A percentile compares a stretch with the other conserved stretches of the same genome.
Conservation (phyloP, 2,797 vertebrate genomes). For the Tamandua tetradactyla region DNA sequence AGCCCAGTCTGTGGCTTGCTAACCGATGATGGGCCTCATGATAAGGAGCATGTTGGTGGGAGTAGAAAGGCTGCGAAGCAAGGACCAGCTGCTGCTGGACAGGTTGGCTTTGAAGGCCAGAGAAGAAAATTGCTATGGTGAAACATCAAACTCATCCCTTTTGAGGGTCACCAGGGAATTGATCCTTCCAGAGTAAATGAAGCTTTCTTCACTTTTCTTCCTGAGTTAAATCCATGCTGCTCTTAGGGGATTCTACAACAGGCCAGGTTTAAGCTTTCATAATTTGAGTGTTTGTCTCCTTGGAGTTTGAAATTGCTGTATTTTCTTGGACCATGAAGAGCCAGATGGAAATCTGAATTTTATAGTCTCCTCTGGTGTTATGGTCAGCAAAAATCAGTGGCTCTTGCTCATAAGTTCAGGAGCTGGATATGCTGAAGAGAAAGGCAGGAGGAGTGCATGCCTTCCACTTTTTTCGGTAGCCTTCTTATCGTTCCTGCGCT, state of each 20-base stretch:
- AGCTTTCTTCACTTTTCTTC: constrained; percentile 38
- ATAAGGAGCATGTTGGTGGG: not conserved
- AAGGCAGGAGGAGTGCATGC: not conserved
- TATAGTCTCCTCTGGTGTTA: constrained; percentile 61
- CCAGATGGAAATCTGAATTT: constrained; percentile 73
- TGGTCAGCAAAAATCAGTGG: constrained; percentile 67
- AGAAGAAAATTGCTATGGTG: not conserved
- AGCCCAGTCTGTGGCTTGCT: not conserved
- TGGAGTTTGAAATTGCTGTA: constrained; percentile 64
- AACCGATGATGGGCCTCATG: not conserved
- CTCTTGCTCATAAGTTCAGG: constrained; percentile 49
- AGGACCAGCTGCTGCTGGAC: constrained; percentile 56
- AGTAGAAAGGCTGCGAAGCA: constrained; percentile 48
- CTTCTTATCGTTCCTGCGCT: not conserved
- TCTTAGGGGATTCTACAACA: not conserved
- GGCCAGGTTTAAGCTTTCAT: constrained; percentile 57
- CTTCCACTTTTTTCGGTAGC: not conserved
- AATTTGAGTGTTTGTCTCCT: constrained; percentile 58
- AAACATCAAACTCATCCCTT: not conserved
- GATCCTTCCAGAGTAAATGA: constrained; percentile 4
- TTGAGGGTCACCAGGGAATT: not conserved
- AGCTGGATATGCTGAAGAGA: constrained; percentile 33
- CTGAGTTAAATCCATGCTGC: not conserved
- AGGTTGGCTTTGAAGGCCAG: constrained; percentile 55
- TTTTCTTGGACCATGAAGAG: constrained; percentile 76